Percentiles rank a stretch among this genome's conserved stretches.
Evolutionary conservation across 1,140 invertebrate genomes (phyloP).

Genomic region (Adelges cooleyi): DNA sequence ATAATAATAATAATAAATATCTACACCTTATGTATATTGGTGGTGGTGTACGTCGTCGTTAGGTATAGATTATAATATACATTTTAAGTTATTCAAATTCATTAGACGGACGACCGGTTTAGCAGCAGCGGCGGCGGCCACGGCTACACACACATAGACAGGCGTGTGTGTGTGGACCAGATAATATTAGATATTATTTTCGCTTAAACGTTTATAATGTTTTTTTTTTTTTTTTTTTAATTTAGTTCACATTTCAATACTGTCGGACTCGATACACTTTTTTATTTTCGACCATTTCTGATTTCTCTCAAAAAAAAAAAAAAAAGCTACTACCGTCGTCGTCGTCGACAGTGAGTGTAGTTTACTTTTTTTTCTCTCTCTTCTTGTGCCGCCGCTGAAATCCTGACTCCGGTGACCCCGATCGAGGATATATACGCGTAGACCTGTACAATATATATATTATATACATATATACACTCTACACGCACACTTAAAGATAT

Average conservation of each 20-base stretch:
- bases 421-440: background rate
- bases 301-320: conserved; percentile 16
- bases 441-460: conserved; percentile 1
- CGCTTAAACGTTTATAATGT: conserved; percentile 10
- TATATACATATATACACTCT: background rate
- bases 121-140: too few relatives aligned
- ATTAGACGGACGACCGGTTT: too few relatives aligned
- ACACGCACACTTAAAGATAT: background rate
- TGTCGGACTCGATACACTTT: background rate
- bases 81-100: too few relatives aligned
- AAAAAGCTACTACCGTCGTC: background rate
- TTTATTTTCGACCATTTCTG: conserved; percentile 24
- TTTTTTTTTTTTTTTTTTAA: too few relatives aligned
- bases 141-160: too few relatives aligned
- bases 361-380: background rate
- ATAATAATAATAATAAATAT: too few relatives aligned
- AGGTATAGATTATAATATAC: too few relatives aligned
- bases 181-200: too few relatives aligned
- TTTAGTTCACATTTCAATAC: background rate
- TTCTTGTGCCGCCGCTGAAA: background rate
- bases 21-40: too few relatives aligned
- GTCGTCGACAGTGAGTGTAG: background rate
- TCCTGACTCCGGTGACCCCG: conserved; percentile 27
- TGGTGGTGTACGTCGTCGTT: too few relatives aligned
- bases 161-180: conserved; percentile 15